Evolutionary conservation across 1,140 invertebrate genomes (phyloP).

Genomic region (Temnothorax longispinosus): DNA sequence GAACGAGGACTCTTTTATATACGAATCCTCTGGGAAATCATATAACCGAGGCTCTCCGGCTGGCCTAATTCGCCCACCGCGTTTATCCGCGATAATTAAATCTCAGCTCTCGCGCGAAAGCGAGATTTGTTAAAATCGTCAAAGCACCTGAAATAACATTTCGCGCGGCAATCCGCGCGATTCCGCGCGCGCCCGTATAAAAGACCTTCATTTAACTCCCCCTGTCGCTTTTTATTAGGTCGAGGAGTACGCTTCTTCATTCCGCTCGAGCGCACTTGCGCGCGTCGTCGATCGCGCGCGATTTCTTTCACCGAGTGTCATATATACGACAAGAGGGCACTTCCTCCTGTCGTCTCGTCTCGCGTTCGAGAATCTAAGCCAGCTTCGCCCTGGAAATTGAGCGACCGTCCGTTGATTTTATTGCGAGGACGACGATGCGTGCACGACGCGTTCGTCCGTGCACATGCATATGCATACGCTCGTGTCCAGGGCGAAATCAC

Average conservation of each 20-base stretch:
- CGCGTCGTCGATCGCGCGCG: conserved; percentile 27
- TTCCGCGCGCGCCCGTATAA: background rate
- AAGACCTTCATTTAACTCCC: background rate
- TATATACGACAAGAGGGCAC: background rate
- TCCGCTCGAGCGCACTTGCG: conserved; percentile 52
- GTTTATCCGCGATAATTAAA: conserved; percentile 45
- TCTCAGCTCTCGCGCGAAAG: background rate
- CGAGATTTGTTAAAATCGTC: conserved; percentile 5
- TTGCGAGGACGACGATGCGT: conserved; percentile 24
- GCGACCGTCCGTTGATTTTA: conserved; percentile 16
- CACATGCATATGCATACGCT: conserved; percentile 57
- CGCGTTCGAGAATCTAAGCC: conserved; percentile 16
- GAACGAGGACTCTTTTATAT: conserved; percentile 7
- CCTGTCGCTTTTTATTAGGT: background rate
- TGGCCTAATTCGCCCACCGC: background rate
- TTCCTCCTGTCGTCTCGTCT: background rate
- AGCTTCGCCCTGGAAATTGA: conserved; percentile 29
- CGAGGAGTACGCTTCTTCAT: background rate
- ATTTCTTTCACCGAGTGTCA: conserved; percentile 26
- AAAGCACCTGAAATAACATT: conserved; percentile 1
- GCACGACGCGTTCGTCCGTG: conserved; percentile 16
- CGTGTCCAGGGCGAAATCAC: conserved; percentile 40
- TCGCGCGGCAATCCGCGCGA: background rate
- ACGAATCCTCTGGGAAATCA: conserved; percentile 26
- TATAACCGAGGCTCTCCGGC: conserved; percentile 1